phyloP scores from a whole-genome alignment of 2,113 vertebrate genomes.

The Pelusios castaneus region DNA sequence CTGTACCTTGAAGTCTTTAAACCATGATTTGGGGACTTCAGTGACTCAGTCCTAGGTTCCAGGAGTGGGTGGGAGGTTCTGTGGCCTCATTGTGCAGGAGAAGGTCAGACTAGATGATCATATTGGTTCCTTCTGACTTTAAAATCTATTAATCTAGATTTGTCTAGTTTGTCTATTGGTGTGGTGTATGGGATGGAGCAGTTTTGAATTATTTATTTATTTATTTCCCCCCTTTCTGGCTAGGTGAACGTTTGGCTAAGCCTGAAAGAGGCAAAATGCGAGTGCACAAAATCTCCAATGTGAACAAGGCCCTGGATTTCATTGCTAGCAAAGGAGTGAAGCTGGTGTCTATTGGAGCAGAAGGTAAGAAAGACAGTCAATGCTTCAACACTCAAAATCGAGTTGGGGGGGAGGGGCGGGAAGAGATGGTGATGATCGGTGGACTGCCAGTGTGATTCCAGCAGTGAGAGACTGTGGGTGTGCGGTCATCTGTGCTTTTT shows the following conservation, averaged over 20 bases:
- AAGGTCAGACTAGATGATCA: too few relatives aligned
- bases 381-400: not conserved
- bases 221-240: not conserved
- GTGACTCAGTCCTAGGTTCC: too few relatives aligned
- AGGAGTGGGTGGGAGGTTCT: too few relatives aligned
- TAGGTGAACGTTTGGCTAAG: slow-evolving; percentile 97
- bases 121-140: too few relatives aligned
- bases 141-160: too few relatives aligned
- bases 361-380: slow-evolving; percentile 81
- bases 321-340: slow-evolving; percentile 98
- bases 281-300: slow-evolving; percentile 99
- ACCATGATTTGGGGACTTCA: too few relatives aligned
- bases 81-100: too few relatives aligned
- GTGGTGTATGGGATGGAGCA: not conserved
- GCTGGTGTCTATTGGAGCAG: slow-evolving; percentile 96
- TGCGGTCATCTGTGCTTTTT: not conserved
- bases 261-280: slow-evolving; percentile 98
- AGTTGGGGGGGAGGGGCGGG: too few relatives aligned
- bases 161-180: not conserved
- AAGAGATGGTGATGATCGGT: not conserved
- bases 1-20: too few relatives aligned
- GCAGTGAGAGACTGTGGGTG: not conserved
- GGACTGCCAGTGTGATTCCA: not conserved
- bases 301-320: slow-evolving; percentile 97
- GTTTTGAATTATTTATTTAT: not conserved